These are phyloP conservation scores for Lepidonotus clava DNA, from an alignment of 2,888 invertebrate species.

Conservation along the genomic window DNA sequence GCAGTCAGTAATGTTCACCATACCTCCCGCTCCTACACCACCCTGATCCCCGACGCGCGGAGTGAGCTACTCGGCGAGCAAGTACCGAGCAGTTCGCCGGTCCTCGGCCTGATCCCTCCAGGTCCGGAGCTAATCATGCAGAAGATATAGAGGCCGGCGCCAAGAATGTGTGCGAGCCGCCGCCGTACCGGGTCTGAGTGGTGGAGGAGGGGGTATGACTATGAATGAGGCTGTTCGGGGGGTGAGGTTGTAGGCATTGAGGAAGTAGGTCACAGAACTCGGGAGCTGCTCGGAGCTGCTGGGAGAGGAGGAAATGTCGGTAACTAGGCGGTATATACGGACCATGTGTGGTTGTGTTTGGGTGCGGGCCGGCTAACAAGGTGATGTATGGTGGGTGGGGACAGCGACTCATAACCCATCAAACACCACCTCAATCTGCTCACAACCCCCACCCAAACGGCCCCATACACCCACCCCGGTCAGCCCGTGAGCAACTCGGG, in stretches of 20 bases:
- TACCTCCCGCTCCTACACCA: background rate
- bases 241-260: background rate
- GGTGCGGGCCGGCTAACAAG: background rate
- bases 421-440: background rate
- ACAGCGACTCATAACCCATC: background rate
- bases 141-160: background rate
- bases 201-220: too few relatives aligned
- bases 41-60: background rate
- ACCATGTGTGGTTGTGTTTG: background rate
- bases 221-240: too few relatives aligned
- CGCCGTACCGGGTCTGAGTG: too few relatives aligned
- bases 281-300: background rate
- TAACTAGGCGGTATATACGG: background rate
- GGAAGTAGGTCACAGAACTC: background rate
- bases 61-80: background rate
- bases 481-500: too few relatives aligned
- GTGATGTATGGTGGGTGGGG: background rate
- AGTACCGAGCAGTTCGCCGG: background rate
- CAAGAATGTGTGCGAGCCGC: background rate
- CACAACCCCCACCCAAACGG: background rate
- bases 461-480: background rate
- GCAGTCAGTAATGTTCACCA: background rate
- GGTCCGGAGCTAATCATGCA: background rate
- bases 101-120: background rate
- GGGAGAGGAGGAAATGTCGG: slow-evolving; percentile 4